A percentile compares a stretch with the other conserved stretches of the same genome.
Conservation (phyloP, 1,140 invertebrate genomes). For the Cyclargus thomasi region DNA sequence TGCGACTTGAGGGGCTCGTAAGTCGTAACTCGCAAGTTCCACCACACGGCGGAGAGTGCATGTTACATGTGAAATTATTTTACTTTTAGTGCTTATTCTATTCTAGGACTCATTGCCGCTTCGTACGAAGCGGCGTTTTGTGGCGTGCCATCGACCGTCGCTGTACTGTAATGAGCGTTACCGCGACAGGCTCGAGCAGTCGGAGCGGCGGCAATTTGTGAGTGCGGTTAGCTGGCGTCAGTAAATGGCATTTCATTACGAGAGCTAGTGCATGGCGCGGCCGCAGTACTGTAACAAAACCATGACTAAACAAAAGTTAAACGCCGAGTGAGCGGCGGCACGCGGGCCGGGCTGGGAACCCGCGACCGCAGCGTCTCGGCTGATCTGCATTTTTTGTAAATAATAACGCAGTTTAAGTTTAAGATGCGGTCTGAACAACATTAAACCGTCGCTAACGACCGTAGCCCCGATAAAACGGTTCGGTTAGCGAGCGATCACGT, state of each 20-base stretch:
- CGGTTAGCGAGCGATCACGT: neutral
- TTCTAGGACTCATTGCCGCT: too few relatives aligned
- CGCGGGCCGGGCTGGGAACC: neutral
- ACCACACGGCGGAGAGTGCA: too few relatives aligned
- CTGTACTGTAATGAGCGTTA: neutral
- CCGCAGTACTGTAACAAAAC: neutral
- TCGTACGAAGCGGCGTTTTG: too few relatives aligned
- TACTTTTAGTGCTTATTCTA: too few relatives aligned
- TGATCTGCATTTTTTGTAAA: conserved; percentile 4
- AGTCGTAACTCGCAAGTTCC: too few relatives aligned
- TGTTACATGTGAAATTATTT: too few relatives aligned
- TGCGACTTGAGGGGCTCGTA: too few relatives aligned
- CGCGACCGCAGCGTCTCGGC: neutral
- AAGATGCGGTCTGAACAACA: neutral
- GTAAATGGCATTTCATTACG: neutral
- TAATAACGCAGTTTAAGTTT: conserved; percentile 2
- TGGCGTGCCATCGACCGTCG: too few relatives aligned
- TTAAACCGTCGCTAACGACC: conserved; percentile 7
- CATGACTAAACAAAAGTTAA: neutral
- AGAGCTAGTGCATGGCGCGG: neutral
- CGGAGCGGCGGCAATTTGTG: neutral
- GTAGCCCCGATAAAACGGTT: neutral
- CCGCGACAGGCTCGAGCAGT: neutral
- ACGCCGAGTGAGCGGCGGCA: neutral
- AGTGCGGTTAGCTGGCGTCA: neutral